phyloP scores from a whole-genome alignment of 2,888 invertebrate species.

The Mythimna loreyi region DNA sequence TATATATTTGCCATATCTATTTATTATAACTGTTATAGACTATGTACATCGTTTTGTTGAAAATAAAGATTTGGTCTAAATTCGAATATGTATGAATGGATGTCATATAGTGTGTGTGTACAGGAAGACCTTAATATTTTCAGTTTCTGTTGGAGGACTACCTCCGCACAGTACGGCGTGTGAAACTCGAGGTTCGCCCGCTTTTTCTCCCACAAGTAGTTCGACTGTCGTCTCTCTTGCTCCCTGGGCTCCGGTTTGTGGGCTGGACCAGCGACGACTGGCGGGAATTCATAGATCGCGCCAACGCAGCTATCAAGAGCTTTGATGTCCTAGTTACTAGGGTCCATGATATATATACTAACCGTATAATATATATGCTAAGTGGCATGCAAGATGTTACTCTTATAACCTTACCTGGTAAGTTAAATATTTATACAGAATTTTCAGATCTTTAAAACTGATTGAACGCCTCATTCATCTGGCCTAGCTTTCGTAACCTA shows the following conservation, averaged over 20 bases:
- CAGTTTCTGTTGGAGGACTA: slow-evolving; percentile 95
- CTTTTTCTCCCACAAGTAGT: slow-evolving; percentile 97
- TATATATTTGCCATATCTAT: too few relatives aligned
- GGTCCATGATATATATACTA: slow-evolving; percentile 97
- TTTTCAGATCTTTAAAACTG: too few relatives aligned
- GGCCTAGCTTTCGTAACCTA: too few relatives aligned
- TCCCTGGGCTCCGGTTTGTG: slow-evolving; percentile 95
- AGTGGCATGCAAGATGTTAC: slow-evolving; percentile 96
- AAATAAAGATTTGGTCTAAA: not conserved
- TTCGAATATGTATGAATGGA: slow-evolving; percentile 1
- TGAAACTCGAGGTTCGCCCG: slow-evolving; percentile 97
- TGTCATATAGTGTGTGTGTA: not conserved
- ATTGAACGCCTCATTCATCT: too few relatives aligned
- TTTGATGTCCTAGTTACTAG: slow-evolving; percentile 95
- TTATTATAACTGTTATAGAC: too few relatives aligned
- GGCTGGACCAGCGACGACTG: slow-evolving; percentile 97
- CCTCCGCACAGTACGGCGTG: slow-evolving; percentile 93
- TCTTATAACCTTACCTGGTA: slow-evolving; percentile 94
- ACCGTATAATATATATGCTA: slow-evolving; percentile 96
- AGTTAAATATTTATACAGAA: slow-evolving; percentile 25
- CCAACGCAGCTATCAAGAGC: slow-evolving; percentile 94
- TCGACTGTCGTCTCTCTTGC: slow-evolving; percentile 95
- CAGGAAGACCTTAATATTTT: not conserved
- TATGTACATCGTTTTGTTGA: too few relatives aligned
- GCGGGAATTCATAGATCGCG: slow-evolving; percentile 94